Percentiles rank a stretch among this genome's conserved stretches.
These are phyloP conservation scores for Anabas testudineus DNA, from an alignment of 2,797 vertebrate genomes.

Conservation along the genomic window DNA sequence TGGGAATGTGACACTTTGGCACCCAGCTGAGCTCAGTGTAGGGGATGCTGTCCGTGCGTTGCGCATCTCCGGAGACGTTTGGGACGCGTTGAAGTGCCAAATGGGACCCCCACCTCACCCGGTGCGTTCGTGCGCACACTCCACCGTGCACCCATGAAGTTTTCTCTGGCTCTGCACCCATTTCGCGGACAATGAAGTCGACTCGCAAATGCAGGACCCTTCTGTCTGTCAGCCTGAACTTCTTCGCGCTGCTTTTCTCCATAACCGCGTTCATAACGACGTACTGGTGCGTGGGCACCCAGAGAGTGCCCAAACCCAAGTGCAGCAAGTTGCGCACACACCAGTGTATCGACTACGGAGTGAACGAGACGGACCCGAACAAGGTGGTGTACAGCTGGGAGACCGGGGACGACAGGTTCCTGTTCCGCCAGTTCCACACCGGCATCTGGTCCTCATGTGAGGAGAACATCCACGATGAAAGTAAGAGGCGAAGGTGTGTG, in stretches of 20 bases:
- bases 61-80: neutral
- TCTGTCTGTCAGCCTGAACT: slow-evolving; percentile 91
- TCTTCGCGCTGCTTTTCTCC: slow-evolving; percentile 92
- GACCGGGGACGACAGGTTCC: slow-evolving; percentile 94
- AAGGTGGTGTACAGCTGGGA: slow-evolving; percentile 96
- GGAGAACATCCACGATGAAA: slow-evolving; percentile 91
- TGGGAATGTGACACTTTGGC: slow-evolving; percentile 25
- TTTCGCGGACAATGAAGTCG: slow-evolving; percentile 85
- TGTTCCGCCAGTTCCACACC: slow-evolving; percentile 94
- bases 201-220: slow-evolving; percentile 90
- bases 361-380: slow-evolving; percentile 90
- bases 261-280: slow-evolving; percentile 94
- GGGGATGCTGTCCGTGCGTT: neutral
- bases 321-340: slow-evolving; percentile 90
- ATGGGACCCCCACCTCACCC: slow-evolving; percentile 14
- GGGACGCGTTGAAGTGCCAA: slow-evolving; percentile 2
- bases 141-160: slow-evolving; percentile 50
- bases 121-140: slow-evolving; percentile 12
- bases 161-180: slow-evolving; percentile 9
- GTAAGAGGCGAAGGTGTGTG: slow-evolving; percentile 80
- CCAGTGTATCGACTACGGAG: slow-evolving; percentile 91
- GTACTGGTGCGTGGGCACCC: slow-evolving; percentile 95
- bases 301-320: slow-evolving; percentile 93
- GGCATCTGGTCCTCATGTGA: slow-evolving; percentile 96
- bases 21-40: slow-evolving; percentile 3